Conservation (phyloP, 2,113 vertebrate genomes). For the Calonectris borealis region DNA sequence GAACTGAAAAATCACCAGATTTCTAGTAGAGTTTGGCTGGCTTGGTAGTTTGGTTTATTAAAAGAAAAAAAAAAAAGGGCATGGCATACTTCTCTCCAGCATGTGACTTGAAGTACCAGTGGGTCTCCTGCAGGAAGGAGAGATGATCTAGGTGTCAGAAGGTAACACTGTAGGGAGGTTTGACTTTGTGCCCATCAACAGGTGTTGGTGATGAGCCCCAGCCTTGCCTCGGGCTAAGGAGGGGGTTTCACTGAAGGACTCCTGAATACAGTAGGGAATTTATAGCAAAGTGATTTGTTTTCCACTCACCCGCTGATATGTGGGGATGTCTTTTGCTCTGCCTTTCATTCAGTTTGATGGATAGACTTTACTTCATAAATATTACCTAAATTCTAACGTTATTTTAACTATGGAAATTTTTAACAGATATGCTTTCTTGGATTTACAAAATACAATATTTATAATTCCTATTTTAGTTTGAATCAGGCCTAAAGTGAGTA, state of each 20-base stretch:
- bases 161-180: background rate
- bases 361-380: background rate
- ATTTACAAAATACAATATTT: background rate
- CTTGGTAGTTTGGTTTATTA: background rate
- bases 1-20: background rate
- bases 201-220: background rate
- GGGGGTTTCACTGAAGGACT: background rate
- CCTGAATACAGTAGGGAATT: background rate
- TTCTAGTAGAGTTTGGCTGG: background rate
- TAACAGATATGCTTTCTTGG: background rate
- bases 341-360: background rate
- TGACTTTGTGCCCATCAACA: background rate
- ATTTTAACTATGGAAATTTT: background rate
- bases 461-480: background rate
- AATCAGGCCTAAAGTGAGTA: background rate
- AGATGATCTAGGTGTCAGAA: background rate
- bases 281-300: background rate
- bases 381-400: background rate
- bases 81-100: background rate
- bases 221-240: rapidly evolving
- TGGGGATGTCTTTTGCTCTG: background rate
- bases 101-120: background rate
- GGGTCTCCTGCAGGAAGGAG: background rate
- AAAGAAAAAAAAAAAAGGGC: background rate
- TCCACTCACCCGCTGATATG: background rate